A percentile compares a stretch with the other conserved stretches of the same genome.
Conservation (phyloP, 2,888 invertebrate genomes). For the Rhorus exstirpatorius region DNA sequence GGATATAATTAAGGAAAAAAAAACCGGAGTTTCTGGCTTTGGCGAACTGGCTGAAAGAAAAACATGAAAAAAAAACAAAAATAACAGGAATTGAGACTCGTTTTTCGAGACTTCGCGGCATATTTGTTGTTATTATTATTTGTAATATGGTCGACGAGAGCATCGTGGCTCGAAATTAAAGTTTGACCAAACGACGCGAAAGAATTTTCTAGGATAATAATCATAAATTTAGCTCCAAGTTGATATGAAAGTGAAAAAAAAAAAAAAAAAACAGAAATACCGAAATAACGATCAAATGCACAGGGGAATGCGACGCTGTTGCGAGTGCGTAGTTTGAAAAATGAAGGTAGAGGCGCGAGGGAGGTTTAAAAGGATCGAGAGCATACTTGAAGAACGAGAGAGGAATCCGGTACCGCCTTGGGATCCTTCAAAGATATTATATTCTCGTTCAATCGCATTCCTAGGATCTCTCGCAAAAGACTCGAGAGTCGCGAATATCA, state of each 20-base stretch:
- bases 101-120: neutral
- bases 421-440: slow-evolving; percentile 60
- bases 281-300: neutral
- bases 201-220: neutral
- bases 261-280: neutral
- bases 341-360: neutral
- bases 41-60: slow-evolving; percentile 7
- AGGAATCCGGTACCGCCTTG: slow-evolving; percentile 60
- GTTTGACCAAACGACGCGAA: neutral
- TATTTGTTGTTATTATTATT: neutral
- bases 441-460: slow-evolving; percentile 62
- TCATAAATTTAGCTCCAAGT: neutral
- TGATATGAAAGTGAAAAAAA: neutral
- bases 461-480: slow-evolving; percentile 33
- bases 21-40: slow-evolving; percentile 61
- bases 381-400: slow-evolving; percentile 1
- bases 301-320: slow-evolving; percentile 12
- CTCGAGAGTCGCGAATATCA: neutral
- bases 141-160: neutral
- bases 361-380: slow-evolving; percentile 13
- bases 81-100: slow-evolving; percentile 14
- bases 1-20: slow-evolving; percentile 61
- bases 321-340: slow-evolving; percentile 38
- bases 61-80: neutral
- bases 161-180: neutral